Percentiles rank a stretch among this genome's conserved stretches.
phyloP scores from a whole-genome alignment of 2,113 vertebrate species.

The mouse (Mus musculus) region GRCm39 chr9:60700501-60701000 shows the following conservation, averaged over 20 bases:
- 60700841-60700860: neutral
- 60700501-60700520: constrained; percentile 12
- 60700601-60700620: constrained; percentile 41
- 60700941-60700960: neutral
- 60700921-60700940: neutral
- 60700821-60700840: constrained; percentile 5
- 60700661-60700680: constrained; percentile 55
- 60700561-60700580: constrained; percentile 56
- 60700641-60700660: constrained; percentile 71
- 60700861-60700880: neutral
- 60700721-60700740: constrained; percentile 49
- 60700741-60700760: constrained; percentile 16
- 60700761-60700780: neutral
- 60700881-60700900: neutral
- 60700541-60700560: constrained; percentile 3
- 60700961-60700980: neutral
- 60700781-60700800: neutral
- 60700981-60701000: neutral
- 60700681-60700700: constrained; percentile 59
- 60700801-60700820: constrained; percentile 9
- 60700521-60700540: constrained; percentile 16
- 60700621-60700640: constrained; percentile 53
- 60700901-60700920: neutral
- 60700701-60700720: constrained; percentile 45
- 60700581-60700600: constrained; percentile 43